Conservation (phyloP, 1,140 invertebrate species). For the Stegodyphus mimosarum region DNA sequence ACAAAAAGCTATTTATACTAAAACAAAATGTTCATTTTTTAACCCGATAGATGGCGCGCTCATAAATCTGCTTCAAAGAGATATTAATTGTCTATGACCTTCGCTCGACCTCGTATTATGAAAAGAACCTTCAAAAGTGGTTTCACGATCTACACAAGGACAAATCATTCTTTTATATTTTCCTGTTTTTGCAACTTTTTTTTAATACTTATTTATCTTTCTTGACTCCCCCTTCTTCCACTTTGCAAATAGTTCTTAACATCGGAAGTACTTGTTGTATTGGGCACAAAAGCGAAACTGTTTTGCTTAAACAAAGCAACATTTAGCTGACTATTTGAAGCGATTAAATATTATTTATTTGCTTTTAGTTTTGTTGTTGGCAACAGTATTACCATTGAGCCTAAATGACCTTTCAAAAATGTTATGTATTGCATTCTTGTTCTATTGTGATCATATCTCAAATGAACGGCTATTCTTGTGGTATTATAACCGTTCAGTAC, state of each 20-base stretch:
- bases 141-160: conserved; percentile 50
- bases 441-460: no score
- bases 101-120: conserved; percentile 43
- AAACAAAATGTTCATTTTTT: neutral
- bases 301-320: conserved; percentile 26
- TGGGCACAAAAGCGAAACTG: conserved; percentile 1
- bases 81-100: conserved; percentile 53
- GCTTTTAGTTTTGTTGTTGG: neutral
- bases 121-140: conserved; percentile 49
- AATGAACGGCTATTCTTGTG: no score
- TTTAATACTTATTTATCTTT: neutral
- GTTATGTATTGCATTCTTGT: no score
- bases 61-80: conserved; percentile 3
- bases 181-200: neutral
- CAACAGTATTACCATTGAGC: neutral
- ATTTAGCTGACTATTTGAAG: conserved; percentile 2
- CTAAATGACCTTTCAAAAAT: neutral
- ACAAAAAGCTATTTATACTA: no score
- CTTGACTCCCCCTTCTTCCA: conserved; percentile 16
- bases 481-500: no score
- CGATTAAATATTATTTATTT: conserved; percentile 8
- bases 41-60: conserved; percentile 30
- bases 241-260: conserved; percentile 16
- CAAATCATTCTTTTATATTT: conserved; percentile 51
- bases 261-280: neutral